These are phyloP conservation scores for Drosophila anomelani DNA, from an alignment of 2,888 invertebrate species.

Conservation along the genomic window DNA sequence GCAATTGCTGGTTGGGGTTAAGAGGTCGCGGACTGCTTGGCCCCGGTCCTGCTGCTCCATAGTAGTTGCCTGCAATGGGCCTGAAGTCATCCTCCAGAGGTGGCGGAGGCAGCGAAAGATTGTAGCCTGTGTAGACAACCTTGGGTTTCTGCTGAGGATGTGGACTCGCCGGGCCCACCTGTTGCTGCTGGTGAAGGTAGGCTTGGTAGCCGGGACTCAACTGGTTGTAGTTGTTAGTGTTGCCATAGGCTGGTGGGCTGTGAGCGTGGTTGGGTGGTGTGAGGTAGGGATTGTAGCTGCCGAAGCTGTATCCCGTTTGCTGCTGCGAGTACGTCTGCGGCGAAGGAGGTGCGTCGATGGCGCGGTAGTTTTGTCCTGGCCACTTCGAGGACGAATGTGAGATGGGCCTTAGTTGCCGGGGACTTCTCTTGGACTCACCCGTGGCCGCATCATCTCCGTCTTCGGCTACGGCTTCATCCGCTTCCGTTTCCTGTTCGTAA, in stretches of 20 bases:
- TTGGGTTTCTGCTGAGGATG: constrained; percentile 64
- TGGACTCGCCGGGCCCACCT: constrained; percentile 25
- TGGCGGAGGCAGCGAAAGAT: constrained; percentile 76
- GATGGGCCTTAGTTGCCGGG: constrained; percentile 81
- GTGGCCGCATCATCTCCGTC: constrained; percentile 62
- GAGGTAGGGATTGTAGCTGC: constrained; percentile 81
- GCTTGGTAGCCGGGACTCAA: constrained; percentile 60
- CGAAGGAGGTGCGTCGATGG: constrained; percentile 69
- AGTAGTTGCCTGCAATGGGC: constrained; percentile 75
- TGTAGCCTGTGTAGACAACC: constrained; percentile 73
- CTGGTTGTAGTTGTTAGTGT: constrained; percentile 68
- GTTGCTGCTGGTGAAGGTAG: constrained; percentile 49
- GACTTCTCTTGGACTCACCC: constrained; percentile 76
- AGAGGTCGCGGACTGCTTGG: constrained; percentile 53
- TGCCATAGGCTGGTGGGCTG: constrained; percentile 39
- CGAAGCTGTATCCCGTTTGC: constrained; percentile 70
- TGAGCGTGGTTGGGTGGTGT: constrained; percentile 71
- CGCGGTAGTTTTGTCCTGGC: constrained; percentile 70
- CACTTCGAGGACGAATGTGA: constrained; percentile 59
- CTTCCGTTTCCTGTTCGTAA: constrained; percentile 17
- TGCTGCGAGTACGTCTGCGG: constrained; percentile 48
- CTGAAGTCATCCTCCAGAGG: constrained; percentile 74
- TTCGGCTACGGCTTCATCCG: constrained; percentile 8
- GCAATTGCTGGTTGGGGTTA: constrained; percentile 58
- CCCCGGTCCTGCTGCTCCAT: constrained; percentile 45